Percentiles rank a stretch among this genome's conserved stretches.
These are phyloP conservation scores for Hyperoplus lanceolatus DNA, from an alignment of 2,797 vertebrate species.

Conservation along the genomic window DNA sequence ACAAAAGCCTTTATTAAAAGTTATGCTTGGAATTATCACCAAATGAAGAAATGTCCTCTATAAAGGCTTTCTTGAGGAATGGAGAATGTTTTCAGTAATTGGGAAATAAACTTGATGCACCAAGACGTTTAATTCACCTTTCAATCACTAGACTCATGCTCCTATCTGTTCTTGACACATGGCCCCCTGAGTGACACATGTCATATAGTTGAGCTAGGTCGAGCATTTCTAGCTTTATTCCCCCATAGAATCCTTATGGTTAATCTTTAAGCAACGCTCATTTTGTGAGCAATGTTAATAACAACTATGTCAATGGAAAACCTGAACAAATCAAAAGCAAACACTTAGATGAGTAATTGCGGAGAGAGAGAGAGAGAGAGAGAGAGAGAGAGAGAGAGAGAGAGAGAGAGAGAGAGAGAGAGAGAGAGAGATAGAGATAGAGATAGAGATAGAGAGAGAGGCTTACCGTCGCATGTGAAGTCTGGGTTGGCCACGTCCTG, in stretches of 20 bases:
- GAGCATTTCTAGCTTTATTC: no score
- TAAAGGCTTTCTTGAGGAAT: background rate
- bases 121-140: constrained; percentile 28
- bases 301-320: background rate
- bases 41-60: background rate
- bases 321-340: background rate
- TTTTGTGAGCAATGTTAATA: background rate
- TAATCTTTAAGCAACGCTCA: no score
- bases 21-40: constrained; percentile 10
- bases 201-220: constrained; percentile 28
- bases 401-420: background rate
- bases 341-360: background rate
- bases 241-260: no score
- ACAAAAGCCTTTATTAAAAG: constrained; percentile 1
- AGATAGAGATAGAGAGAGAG: background rate
- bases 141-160: constrained; percentile 15
- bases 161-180: constrained; percentile 47
- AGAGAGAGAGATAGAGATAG: background rate
- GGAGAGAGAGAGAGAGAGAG: background rate
- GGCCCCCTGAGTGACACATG: constrained; percentile 31
- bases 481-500: constrained; percentile 97
- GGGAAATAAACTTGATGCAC: constrained; percentile 20
- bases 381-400: background rate
- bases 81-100: constrained; percentile 4
- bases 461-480: constrained; percentile 95